Evolutionary conservation across 2,797 vertebrate species (phyloP), one percentile per base, ranked within the genome.

Genomic region (Mycteria americana): DNA sequence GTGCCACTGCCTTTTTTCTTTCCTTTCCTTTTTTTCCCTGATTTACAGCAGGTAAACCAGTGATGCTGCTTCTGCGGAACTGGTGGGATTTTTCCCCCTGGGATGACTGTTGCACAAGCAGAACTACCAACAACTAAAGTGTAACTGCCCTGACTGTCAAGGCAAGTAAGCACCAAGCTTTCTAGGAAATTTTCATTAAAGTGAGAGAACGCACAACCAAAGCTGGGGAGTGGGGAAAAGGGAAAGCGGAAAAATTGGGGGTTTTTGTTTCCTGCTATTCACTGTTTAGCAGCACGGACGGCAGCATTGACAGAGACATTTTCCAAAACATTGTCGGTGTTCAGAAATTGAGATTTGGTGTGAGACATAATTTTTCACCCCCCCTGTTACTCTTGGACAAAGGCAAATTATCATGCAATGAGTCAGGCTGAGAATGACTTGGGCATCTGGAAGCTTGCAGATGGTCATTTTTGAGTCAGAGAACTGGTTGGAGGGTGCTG

Each of bases 361-460:
- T 12, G n/a, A 73, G 35, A 64, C 1, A 1, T 10, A 8, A 43
- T 37, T 45, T 57, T 53, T 39, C 0, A 0, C 8, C 10, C 15
- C 15, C 11, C 4, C 28, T 31, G 11, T 68, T 73, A 48, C 27
- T 23, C 31, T 28, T 23, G 6, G 43, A 35, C 24, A 45, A 93
- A 76, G 8, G 54, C 43, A 48, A 56, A 51, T 17, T 31, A n/a
- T 59, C 10, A 15, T 12, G 39, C 16, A 30, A 6, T 9, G 45
- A 35, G 57, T 54, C 56, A 45, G 76, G 19, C 5, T 54, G 45
- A 81, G 41, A 46, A 25, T 1, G 9, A 10, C 13, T 69, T 74
- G 4, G 4, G 45, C 50, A 64, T 22, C 56, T 33, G 60, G 50
- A 63, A 51, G 25, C 24, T 57, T 64, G 23, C 25, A 78, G 50